Percentiles rank a stretch among this genome's conserved stretches.
phyloP scores from a whole-genome alignment of 2,888 invertebrate species.

The Nemotelus pantherinus region DNA sequence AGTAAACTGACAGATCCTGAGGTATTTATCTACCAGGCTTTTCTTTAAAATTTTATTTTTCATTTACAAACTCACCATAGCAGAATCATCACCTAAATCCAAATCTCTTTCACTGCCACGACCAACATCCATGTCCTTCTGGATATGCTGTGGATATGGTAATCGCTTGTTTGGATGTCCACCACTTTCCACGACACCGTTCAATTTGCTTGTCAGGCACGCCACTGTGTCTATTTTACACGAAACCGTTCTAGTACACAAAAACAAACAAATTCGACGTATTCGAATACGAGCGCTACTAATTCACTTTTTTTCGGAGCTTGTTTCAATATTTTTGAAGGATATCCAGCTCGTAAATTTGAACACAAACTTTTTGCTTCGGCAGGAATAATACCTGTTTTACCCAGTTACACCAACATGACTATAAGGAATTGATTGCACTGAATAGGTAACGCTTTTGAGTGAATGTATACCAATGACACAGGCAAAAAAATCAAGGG shows the following conservation, averaged over 20 bases:
- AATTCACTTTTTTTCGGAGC: too few relatives aligned
- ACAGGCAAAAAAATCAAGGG: too few relatives aligned
- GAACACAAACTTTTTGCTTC: too few relatives aligned
- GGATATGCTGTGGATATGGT: slow-evolving; percentile 74
- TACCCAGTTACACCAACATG: too few relatives aligned
- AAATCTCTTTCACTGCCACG: slow-evolving; percentile 73
- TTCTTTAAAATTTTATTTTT: background rate
- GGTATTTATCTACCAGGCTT: background rate
- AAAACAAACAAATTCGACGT: background rate
- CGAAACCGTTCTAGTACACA: background rate
- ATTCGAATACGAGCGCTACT: too few relatives aligned
- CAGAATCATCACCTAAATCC: slow-evolving; percentile 79
- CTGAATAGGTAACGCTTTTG: too few relatives aligned
- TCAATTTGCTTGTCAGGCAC: slow-evolving; percentile 36
- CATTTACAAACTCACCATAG: slow-evolving; percentile 71
- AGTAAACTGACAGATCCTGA: background rate
- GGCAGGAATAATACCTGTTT: too few relatives aligned
- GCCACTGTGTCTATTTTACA: slow-evolving; percentile 27
- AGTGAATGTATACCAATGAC: too few relatives aligned
- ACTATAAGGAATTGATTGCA: too few relatives aligned
- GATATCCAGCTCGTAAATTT: too few relatives aligned
- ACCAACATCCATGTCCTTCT: slow-evolving; percentile 77
- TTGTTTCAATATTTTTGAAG: too few relatives aligned
- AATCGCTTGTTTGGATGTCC: slow-evolving; percentile 31
- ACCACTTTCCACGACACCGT: slow-evolving; percentile 34